Conservation (phyloP, 2,113 vertebrate species). For the Cettia cetti region DNA sequence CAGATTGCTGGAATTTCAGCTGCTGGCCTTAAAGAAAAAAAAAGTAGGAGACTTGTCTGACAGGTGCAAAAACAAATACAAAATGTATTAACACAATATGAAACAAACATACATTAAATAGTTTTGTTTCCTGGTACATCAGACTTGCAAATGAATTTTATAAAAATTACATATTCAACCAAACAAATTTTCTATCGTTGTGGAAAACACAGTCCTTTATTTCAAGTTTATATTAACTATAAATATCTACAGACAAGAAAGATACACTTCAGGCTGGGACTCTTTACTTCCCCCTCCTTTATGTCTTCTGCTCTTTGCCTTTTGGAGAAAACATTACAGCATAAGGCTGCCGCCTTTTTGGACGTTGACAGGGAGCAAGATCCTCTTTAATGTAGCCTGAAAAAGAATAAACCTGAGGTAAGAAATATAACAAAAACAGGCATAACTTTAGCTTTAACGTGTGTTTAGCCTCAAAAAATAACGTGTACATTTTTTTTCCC, state of each 20-base stretch:
- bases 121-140: not conserved
- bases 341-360: constrained; percentile 86
- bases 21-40: not conserved
- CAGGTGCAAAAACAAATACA: constrained; percentile 68
- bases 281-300: constrained; percentile 14
- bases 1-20: not conserved
- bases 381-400: constrained; percentile 94
- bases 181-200: not conserved
- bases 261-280: not conserved
- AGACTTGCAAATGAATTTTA: constrained; percentile 14
- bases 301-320: constrained; percentile 77
- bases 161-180: constrained; percentile 41
- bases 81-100: constrained; percentile 55
- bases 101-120: constrained; percentile 71
- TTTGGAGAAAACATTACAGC: constrained; percentile 88
- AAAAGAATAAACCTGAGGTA: not conserved
- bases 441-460: not conserved
- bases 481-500: not conserved
- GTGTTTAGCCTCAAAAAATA: not conserved
- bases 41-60: not conserved
- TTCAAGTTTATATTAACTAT: constrained; percentile 70
- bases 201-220: constrained; percentile 35
- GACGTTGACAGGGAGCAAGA: constrained; percentile 77
- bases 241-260: constrained; percentile 67
- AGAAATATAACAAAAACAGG: not conserved